These are phyloP conservation scores for Ctenoplectra terminalis DNA, from an alignment of 1,140 invertebrate species.

Conservation along the genomic window DNA sequence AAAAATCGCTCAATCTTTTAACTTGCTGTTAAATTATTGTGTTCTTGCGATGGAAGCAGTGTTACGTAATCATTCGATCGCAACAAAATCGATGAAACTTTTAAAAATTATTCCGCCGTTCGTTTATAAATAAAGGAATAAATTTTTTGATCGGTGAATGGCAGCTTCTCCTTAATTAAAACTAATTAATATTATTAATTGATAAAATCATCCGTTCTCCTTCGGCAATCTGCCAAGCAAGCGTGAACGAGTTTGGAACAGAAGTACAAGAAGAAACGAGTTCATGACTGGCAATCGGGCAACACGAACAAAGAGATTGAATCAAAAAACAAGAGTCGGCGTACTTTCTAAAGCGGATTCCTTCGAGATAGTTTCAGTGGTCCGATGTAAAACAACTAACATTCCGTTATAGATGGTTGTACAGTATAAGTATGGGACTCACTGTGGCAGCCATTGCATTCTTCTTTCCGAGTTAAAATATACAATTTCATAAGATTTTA, in stretches of 20 bases:
- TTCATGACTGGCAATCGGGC: conserved; percentile 42
- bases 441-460: background rate
- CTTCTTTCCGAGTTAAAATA: too few species aligned
- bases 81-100: background rate
- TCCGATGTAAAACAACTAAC: background rate
- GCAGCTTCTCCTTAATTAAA: conserved; percentile 5
- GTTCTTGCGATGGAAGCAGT: too few species aligned
- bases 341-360: conserved; percentile 59
- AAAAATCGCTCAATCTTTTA: background rate
- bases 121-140: background rate
- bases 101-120: background rate
- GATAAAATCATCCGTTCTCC: conserved; percentile 9
- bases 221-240: conserved; percentile 23
- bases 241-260: conserved; percentile 26
- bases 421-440: background rate
- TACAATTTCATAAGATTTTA: background rate
- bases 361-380: conserved; percentile 1
- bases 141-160: background rate
- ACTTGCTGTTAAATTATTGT: background rate
- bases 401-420: conserved; percentile 14
- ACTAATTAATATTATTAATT: conserved; percentile 5
- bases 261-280: conserved; percentile 40
- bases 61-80: background rate
- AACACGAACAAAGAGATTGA: conserved; percentile 19
- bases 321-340: conserved; percentile 7